phyloP scores from a whole-genome alignment of 2,113 vertebrate genomes.

The Jaculus jaculus region DNA sequence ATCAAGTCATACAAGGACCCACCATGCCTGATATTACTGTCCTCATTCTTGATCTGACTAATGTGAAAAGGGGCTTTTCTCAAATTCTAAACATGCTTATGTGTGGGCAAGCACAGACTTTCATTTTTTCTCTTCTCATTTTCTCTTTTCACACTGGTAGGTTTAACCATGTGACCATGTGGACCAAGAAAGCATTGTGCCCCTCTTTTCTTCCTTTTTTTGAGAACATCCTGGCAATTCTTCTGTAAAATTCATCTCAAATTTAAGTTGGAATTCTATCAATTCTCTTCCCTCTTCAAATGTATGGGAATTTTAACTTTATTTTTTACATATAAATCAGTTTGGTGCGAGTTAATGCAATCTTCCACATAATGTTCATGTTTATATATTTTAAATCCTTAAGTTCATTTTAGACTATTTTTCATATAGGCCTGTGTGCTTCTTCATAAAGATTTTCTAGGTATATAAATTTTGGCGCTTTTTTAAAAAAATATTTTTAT shows the following conservation, averaged over 20 bases:
- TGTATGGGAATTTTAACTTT: background rate
- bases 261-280: slow-evolving; percentile 11
- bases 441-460: slow-evolving; percentile 53
- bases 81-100: background rate
- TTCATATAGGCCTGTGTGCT: background rate
- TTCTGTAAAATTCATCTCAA: background rate
- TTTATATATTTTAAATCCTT: slow-evolving; percentile 18
- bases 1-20: background rate
- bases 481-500: slow-evolving; percentile 59
- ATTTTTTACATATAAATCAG: slow-evolving; percentile 6
- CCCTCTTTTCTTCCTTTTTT: background rate
- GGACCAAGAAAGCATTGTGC: background rate
- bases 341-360: slow-evolving; percentile 26
- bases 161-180: background rate
- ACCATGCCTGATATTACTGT: background rate
- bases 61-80: background rate
- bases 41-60: slow-evolving; percentile 19
- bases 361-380: slow-evolving; percentile 19
- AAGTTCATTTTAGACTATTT: background rate
- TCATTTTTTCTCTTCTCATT: background rate
- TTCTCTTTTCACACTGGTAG: background rate
- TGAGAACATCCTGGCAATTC: background rate
- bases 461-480: slow-evolving; percentile 46
- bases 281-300: background rate
- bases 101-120: background rate